Base-by-base conservation (phyloP, 1,140 invertebrate genomes). In the Scaptomyza montana region DNA sequence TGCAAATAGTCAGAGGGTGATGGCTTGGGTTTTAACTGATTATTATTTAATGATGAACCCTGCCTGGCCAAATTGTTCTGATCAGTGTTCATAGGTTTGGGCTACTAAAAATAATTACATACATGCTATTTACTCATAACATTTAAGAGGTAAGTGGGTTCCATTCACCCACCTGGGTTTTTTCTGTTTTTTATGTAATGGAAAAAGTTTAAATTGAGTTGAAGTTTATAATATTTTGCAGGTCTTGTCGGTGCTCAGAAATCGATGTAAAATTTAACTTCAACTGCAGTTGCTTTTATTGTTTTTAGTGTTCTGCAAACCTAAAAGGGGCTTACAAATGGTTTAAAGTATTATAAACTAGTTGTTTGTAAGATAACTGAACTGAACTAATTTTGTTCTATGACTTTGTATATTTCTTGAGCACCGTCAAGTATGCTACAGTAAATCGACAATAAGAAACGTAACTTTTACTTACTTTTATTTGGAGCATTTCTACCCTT, bases 31-130 rank as follows among this genome's bases (percentile, higher is more conserved):
- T 16, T 16, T 16, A 16, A 41, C 68, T 82, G 84, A 87, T 87
- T 87, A 87, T 87, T 87, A 87, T 89, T 87, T 89, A 87, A 87
- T 87, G 82, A 87, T 89, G 76, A 82, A 47, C 76, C 54, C 66
- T 36, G 69, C 3, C 77, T 74, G 81, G 69, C 3, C 77, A 77
- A 77, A 85, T 85, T 86, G 81, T 74, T 36, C 65, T 55, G 70
- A 77, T 69, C 61, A 60, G 36, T 53, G 21, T 55, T 79, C 70
- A 78, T 69, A 2, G 77, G 47, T 13, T 36, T 36, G 60, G 54
- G 51, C 49, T 59, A n/a, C 56, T 53, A 36, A 51, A 28, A 46
- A 74, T 86, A 87, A 86, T 86, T 86, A 43, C 39, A 43, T 43
- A 43, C 33, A 30, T 45, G 53, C 61, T n/a, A 54, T 19, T 49